Conservation (phyloP, 2,113 vertebrate genomes). For the Machaerirhynchus nigripectus region DNA sequence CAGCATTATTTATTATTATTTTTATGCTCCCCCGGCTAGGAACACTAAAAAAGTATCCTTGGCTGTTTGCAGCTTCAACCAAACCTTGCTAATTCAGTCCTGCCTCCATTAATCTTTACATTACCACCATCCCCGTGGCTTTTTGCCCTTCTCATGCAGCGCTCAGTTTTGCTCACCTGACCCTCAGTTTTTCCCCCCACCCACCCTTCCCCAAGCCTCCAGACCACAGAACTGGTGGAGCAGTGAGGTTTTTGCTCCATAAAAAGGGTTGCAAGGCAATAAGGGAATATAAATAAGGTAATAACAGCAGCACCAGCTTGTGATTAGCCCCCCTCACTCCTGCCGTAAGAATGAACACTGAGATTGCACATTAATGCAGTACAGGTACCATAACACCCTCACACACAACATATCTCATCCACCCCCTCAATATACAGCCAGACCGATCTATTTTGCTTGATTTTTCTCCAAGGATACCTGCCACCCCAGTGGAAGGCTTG, state of each 20-base stretch:
- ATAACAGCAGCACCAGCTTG: background rate
- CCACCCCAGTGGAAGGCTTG: background rate
- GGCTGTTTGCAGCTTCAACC: background rate
- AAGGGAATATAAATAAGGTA: background rate
- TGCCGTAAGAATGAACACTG: background rate
- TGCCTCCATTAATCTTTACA: background rate
- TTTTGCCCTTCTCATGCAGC: background rate
- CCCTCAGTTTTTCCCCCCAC: background rate
- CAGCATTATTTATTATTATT: background rate
- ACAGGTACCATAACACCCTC: background rate
- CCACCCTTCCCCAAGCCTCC: background rate
- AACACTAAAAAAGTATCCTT: background rate
- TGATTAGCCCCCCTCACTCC: background rate
- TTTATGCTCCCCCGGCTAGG: accelerated
- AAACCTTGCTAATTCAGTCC: background rate
- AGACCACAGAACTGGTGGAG: background rate
- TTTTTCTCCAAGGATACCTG: background rate
- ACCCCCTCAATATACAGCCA: background rate
- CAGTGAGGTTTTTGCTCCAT: background rate
- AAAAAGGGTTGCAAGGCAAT: background rate
- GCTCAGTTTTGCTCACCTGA: background rate
- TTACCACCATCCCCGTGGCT: accelerated
- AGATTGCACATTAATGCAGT: background rate
- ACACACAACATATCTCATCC: background rate
- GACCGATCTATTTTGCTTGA: background rate